These are phyloP conservation scores for Chauna torquata DNA, from an alignment of 2,113 vertebrate species.

Conservation along the genomic window DNA sequence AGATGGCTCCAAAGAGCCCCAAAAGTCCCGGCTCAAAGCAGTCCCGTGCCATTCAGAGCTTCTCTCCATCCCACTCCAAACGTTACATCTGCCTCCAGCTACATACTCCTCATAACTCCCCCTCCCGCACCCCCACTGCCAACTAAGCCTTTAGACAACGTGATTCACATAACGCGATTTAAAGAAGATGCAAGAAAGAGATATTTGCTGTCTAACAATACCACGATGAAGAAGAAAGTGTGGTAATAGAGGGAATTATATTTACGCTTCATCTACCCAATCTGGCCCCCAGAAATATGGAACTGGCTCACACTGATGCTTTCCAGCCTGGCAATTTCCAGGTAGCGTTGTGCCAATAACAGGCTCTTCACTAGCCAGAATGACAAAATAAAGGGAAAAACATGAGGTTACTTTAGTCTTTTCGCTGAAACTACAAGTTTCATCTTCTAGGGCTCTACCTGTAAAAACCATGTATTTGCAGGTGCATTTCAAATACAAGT, in stretches of 20 bases:
- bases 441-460: not conserved
- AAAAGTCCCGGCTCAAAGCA: not conserved
- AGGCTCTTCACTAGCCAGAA: not conserved
- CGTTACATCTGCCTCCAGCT: not conserved
- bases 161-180: fast-evolving
- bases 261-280: not conserved
- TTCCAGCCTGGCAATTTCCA: not conserved
- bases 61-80: not conserved
- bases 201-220: not conserved
- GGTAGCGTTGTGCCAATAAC: not conserved
- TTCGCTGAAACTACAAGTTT: conserved; percentile 12
- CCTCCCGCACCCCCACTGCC: fast-evolving
- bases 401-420: not conserved
- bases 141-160: not conserved
- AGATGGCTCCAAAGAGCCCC: not conserved
- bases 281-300: not conserved
- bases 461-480: not conserved
- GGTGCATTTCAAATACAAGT: conserved; percentile 24
- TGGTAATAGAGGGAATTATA: not conserved
- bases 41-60: not conserved
- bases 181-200: not conserved
- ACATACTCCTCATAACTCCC: not conserved
- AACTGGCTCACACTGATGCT: not conserved
- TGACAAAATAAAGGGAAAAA: not conserved
- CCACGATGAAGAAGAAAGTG: fast-evolving